phyloP scores from a whole-genome alignment of 2,113 vertebrate species.

The Leptobrachium ailaonicum region DNA sequence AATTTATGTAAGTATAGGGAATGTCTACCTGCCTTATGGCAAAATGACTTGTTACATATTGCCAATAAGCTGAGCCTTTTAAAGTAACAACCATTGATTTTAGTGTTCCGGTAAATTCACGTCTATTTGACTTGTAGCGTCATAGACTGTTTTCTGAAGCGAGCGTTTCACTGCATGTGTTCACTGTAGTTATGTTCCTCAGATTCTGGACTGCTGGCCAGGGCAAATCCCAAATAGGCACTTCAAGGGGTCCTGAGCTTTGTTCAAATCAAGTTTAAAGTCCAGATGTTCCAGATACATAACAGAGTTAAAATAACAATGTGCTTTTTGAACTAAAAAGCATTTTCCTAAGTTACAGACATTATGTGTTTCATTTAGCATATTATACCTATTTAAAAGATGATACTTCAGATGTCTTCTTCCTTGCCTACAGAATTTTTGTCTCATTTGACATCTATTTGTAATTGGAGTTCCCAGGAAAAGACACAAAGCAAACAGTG shows the following conservation, averaged over 20 bases:
- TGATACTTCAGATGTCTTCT: too few relatives aligned
- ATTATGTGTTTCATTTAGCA: too few relatives aligned
- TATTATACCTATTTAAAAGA: too few relatives aligned
- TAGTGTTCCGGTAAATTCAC: constrained; percentile 35
- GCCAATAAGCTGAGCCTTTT: constrained; percentile 38
- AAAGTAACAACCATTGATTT: constrained; percentile 46
- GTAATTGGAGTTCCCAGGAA: too few relatives aligned
- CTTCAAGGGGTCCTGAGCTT: background rate
- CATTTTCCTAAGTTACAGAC: too few relatives aligned
- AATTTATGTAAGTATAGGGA: constrained; percentile 13
- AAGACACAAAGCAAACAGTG: too few relatives aligned
- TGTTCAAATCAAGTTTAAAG: background rate
- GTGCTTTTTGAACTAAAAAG: too few relatives aligned
- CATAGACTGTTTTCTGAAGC: background rate
- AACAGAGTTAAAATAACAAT: too few relatives aligned
- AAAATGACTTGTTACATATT: constrained; percentile 33
- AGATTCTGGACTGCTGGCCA: background rate
- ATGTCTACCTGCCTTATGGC: constrained; percentile 8
- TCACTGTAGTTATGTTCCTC: background rate
- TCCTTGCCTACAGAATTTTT: too few relatives aligned
- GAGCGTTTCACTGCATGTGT: background rate
- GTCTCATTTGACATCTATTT: too few relatives aligned
- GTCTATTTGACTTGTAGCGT: background rate
- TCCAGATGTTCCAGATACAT: background rate
- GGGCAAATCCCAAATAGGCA: background rate